Base-by-base conservation (phyloP, 2,113 vertebrate genomes). In the Grammomys surdaster region DNA sequence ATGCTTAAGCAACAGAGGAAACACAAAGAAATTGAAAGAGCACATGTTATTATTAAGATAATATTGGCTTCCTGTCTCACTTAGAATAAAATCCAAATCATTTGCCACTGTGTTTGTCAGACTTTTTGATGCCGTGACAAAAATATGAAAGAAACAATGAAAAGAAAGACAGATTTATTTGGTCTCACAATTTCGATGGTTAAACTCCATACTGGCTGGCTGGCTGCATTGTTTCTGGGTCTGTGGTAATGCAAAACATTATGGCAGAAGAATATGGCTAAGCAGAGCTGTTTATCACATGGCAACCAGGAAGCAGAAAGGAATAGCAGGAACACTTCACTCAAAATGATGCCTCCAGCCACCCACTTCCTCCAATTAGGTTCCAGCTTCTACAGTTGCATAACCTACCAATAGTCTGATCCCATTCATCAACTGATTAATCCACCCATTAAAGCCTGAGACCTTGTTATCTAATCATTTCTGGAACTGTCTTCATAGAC, bases 31-130 rank as follows among this genome's bases (percentile, higher is more conserved):
- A 96, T 92, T 91, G 85, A 78, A 92, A 16, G 91, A 88, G 48
- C 82, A 10, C 7, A 69, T 90, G 33, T n/a, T 92, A 60, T 43
- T 81, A 7, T 89, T 54, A 82, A 75, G 88, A 80, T 91, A 96
- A 5, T 24, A 95, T 78, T 92, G 93, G 10, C 40, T 95, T 95
- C 43, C 8, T 56, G 81, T 56, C 94, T 90, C 16, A 73, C 43
- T 91, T 76, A 36, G 33, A 96, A 95, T 48, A 85, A 93, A 97
- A 95, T 95, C 51, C 7, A 93, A 87, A 91, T 93, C 54, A 6
- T 96, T 95, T 85, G 43, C 20, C n/a, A 56, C 60, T 80, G 16
- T 80, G 48, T 80, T 54, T 69, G 75, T 54, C 63, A 90, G 76
- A 91, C 75, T 54, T 80, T 54, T 80, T 80, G 46, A 33, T n/a